These are phyloP conservation scores for Malthinus flaveolus DNA, from an alignment of 2,888 invertebrate species.

Conservation along the genomic window DNA sequence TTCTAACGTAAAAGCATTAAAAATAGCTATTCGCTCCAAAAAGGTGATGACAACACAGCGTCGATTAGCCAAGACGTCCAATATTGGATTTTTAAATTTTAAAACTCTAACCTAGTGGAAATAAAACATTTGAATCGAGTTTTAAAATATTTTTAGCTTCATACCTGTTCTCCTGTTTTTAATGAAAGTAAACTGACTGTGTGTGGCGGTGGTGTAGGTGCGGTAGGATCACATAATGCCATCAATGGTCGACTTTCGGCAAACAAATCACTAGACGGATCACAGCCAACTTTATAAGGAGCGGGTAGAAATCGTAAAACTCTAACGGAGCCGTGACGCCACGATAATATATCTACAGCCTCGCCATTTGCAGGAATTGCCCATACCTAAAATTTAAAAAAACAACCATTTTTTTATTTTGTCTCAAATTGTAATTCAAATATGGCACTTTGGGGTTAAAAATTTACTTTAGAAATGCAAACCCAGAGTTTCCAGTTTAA, in stretches of 20 bases:
- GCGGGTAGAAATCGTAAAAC: slow-evolving; percentile 83
- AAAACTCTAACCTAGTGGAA: slow-evolving; percentile 75
- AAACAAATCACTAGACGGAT: slow-evolving; percentile 68
- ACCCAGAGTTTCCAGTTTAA: background rate
- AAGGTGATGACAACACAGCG: slow-evolving; percentile 87
- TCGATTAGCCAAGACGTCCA: slow-evolving; percentile 87
- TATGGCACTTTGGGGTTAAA: background rate
- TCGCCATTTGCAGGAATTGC: slow-evolving; percentile 86
- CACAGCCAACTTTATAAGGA: slow-evolving; percentile 58
- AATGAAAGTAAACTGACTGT: slow-evolving; percentile 85
- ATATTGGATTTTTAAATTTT: slow-evolving; percentile 88
- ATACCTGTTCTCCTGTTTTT: slow-evolving; percentile 75
- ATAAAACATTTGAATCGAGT: background rate
- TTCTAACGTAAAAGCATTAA: slow-evolving; percentile 86
- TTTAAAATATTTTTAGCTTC: slow-evolving; percentile 1
- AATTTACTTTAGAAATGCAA: background rate
- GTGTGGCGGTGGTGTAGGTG: slow-evolving; percentile 76
- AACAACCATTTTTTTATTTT: background rate
- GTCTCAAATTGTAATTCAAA: background rate
- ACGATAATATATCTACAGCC: slow-evolving; percentile 91
- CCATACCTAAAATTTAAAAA: slow-evolving; percentile 68
- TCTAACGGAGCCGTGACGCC: slow-evolving; percentile 88
- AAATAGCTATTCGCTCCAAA: slow-evolving; percentile 86
- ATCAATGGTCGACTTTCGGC: slow-evolving; percentile 83
- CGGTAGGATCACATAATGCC: slow-evolving; percentile 85